A percentile compares a stretch with the other conserved stretches of the same genome.
Conservation (phyloP, 2,113 vertebrate species). For the Rhinoderma darwinii region DNA sequence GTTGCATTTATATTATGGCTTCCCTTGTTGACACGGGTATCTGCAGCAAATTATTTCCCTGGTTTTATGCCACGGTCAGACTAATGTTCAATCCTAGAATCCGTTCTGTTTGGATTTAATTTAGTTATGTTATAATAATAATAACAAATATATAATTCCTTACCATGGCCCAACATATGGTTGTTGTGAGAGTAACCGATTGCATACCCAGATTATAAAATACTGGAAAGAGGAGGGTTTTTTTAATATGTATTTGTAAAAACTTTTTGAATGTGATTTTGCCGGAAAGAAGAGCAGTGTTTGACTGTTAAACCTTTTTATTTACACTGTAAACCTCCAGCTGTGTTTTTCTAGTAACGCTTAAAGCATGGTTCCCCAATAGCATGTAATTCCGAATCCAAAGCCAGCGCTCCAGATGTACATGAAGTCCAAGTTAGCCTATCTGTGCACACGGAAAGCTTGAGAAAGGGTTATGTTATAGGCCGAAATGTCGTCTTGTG, state of each 20-base stretch:
- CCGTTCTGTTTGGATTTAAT: too few species aligned
- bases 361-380: slow-evolving; percentile 81
- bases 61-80: too few species aligned
- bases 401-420: too few species aligned
- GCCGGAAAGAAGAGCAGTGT: neutral
- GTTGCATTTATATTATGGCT: neutral
- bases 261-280: too few species aligned
- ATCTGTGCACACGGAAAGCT: too few species aligned
- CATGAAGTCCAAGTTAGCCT: too few species aligned
- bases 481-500: too few species aligned
- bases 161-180: neutral
- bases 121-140: too few species aligned
- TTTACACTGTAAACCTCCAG: neutral
- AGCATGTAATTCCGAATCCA: too few species aligned
- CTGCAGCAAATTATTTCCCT: neutral
- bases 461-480: too few species aligned
- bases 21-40: neutral
- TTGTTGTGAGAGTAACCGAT: neutral
- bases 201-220: neutral
- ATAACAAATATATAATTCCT: too few species aligned
- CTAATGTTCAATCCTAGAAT: too few species aligned
- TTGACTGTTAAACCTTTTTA: slow-evolving; percentile 17
- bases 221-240: neutral
- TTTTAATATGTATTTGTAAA: neutral
- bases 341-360: slow-evolving; percentile 62